Base-by-base conservation (phyloP, 1,140 invertebrate genomes). In the Lepidurus packardi region DNA sequence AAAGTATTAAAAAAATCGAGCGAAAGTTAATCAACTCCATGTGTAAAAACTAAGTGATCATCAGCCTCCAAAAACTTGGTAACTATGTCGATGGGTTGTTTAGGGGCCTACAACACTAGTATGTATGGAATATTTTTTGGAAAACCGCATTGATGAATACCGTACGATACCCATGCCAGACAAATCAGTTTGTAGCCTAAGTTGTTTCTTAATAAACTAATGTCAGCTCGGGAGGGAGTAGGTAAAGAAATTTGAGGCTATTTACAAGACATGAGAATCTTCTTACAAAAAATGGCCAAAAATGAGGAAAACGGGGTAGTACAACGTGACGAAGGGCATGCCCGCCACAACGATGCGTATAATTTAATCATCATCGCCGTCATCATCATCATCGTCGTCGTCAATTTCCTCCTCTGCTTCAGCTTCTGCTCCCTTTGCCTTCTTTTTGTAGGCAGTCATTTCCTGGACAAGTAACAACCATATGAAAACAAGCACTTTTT, bases 391-490 rank as follows among this genome's bases (percentile, higher is more conserved):
- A 43, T 80, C 79, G 11, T 79, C 78, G 11, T 79, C 78, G 21
- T 80, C 79, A n/a, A 78, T 76, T 8, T 80, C 79, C 10, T 81
- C 81, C 24, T 82, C 82, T 24, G 80, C 80, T 73, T 82, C 85
- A 79, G 86, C 84, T 81, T 83, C 84, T 80, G 82, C 80, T 82
- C 86, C 86, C 85, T 90, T 88, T 82, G 88, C 85, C 85, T 90
- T 91, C 85, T 92, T 92, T 86, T 93, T 93, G 86, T 93, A 93
- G 75, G 91, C 92, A 80, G 91, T 91, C 91, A 92, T 91, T 86
- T 92, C 90, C 90, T 91, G 82, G 73, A 81, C 80, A 82, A 81
- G 84, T 80, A 81, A 81, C 79, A 84, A 34, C 73, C 81, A 11
- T 13, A 9, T 34, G n/a, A 44, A 74, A 8, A 76, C 25, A 42